Evolutionary conservation across 2,888 invertebrate species (phyloP).

Genomic region (Lamellibrachia columna): DNA sequence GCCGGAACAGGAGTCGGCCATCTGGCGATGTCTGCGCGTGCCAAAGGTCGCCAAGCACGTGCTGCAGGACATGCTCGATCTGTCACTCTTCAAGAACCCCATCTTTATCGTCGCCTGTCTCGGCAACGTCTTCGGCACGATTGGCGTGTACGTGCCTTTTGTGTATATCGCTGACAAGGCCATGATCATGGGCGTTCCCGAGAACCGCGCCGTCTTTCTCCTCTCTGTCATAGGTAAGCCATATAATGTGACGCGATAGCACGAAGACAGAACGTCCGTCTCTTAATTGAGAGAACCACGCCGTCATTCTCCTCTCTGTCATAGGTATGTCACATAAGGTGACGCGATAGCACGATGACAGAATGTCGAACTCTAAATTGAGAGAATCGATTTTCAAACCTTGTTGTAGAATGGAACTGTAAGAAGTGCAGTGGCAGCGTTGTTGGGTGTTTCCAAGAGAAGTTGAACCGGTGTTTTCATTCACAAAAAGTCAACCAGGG

Average conservation of each 20-base stretch:
- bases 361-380: neutral
- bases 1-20: conserved; percentile 40
- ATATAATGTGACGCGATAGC: neutral
- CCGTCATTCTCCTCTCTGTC: conserved; percentile 65
- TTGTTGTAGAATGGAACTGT: no score
- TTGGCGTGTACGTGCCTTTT: conserved; percentile 62
- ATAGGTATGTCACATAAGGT: conserved; percentile 54
- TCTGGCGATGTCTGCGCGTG: conserved; percentile 50
- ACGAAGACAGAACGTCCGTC: neutral
- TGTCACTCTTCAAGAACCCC: conserved; percentile 86
- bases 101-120: conserved; percentile 91
- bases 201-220: conserved; percentile 67
- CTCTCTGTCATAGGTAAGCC: conserved; percentile 64
- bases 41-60: conserved; percentile 65
- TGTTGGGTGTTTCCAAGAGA: no score
- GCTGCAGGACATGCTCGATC: conserved; percentile 88
- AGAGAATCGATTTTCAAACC: no score
- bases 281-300: conserved; percentile 63
- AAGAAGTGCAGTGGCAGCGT: no score
- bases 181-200: conserved; percentile 47
- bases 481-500: no score
- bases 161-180: conserved; percentile 56
- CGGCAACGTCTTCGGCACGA: conserved; percentile 74
- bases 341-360: neutral
- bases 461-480: no score